Evolutionary conservation across 2,888 invertebrate species (phyloP), one percentile per base, ranked within the genome.

Genomic region (Perithous albicinctus): DNA sequence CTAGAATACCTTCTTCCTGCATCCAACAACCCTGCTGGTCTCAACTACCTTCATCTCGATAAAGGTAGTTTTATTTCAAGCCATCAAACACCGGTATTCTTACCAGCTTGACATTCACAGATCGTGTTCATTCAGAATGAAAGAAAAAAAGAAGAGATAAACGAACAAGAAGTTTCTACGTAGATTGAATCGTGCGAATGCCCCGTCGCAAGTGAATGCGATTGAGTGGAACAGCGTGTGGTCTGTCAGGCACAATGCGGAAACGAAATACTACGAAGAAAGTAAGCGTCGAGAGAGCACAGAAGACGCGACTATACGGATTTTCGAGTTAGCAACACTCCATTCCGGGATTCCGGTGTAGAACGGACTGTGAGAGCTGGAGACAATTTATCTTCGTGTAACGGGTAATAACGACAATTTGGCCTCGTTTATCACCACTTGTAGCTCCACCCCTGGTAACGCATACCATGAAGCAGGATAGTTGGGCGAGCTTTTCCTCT

Each of bases 391-490:
- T 85, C 85, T 85, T 82, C 78, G 72, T 84, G 85, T 86, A 87
- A 88, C 88, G 87, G 88, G 87, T 88, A 90, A 90, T 90, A 90
- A 89, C 87, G 88, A 86, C 88, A 87, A 88, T 90, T 90, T 88
- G 87, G 89, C 89, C 91, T 90, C 91, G 88, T 91, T 91, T 91
- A 91, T 91, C 91, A 91, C 91, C 91, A 92, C 91, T 91, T 92
- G 91, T 92, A 89, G 91, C 90, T 89, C 86, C 87, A 88, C 87
- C 88, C 91, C 89, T 88, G 89, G 87, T 87, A 88, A 82, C 85
- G 87, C 87, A 81, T 81, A 84, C 84, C 77, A 76, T 18, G 79
- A 10, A 70, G 51, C 77, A 12, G 41, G n/a, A 66, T 46, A 54
- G 73, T 73, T 8, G 63, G n/a, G 66, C 38, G 69, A 73, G 67